phyloP scores from a whole-genome alignment of 2,113 vertebrate species.

The Hippolais icterina region DNA sequence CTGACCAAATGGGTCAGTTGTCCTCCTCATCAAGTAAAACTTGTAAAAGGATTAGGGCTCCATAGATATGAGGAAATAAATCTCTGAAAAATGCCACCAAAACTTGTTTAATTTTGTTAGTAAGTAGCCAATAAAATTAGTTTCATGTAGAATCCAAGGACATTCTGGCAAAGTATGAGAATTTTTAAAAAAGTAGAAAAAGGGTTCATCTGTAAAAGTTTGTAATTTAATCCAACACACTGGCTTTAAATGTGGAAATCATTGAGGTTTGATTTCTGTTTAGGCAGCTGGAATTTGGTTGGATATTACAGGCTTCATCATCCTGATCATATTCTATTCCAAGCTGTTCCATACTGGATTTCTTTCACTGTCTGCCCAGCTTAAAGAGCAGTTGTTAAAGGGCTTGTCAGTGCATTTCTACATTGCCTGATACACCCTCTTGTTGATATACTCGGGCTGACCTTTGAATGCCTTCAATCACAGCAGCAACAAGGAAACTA shows the following conservation, averaged over 20 bases:
- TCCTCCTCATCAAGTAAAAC: background rate
- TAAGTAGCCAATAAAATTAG: background rate
- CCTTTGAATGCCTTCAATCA: background rate
- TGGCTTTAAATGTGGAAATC: background rate
- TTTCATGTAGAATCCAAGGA: background rate
- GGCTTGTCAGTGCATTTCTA: background rate
- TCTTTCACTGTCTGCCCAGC: background rate
- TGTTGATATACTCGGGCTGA: fast-evolving
- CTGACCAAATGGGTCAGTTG: background rate
- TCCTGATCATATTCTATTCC: background rate
- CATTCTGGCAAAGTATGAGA: background rate
- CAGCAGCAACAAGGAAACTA: background rate
- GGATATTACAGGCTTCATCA: background rate
- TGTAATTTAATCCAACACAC: background rate
- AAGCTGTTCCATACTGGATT: background rate
- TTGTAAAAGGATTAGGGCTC: background rate
- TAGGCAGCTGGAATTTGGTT: background rate
- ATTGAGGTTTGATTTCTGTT: background rate
- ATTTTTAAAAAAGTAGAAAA: background rate
- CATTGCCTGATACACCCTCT: background rate
- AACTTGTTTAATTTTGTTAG: background rate
- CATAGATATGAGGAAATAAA: background rate
- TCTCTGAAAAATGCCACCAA: background rate
- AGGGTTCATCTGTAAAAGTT: background rate
- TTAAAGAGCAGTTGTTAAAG: background rate